These are phyloP conservation scores for Drosophila falleni DNA, from an alignment of 2,888 invertebrate species.

Conservation along the genomic window DNA sequence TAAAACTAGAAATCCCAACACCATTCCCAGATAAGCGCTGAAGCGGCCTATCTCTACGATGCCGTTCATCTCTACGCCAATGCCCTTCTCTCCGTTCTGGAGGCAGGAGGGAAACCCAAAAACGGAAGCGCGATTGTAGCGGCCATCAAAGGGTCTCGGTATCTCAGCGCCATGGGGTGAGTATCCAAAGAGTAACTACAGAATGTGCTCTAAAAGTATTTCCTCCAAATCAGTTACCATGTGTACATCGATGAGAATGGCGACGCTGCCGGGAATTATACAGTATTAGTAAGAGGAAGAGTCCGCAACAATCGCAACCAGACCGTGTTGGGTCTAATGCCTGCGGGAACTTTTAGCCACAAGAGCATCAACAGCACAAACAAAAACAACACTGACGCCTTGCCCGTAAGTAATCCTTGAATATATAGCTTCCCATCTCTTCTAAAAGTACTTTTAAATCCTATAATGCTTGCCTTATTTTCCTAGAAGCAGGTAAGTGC, in stretches of 20 bases:
- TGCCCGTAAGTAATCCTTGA: constrained; percentile 89
- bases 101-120: constrained; percentile 89
- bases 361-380: constrained; percentile 86
- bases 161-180: constrained; percentile 94
- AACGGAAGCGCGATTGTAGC: constrained; percentile 94
- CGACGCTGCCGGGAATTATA: constrained; percentile 97
- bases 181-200: constrained; percentile 44
- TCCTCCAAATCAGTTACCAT: constrained; percentile 89
- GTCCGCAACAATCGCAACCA: constrained; percentile 82
- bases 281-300: constrained; percentile 89
- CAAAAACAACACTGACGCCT: constrained; percentile 86
- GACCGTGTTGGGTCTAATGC: constrained; percentile 90
- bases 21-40: constrained; percentile 90
- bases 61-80: constrained; percentile 96
- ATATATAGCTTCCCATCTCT: neutral
- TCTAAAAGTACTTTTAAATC: constrained; percentile 32
- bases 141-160: constrained; percentile 91
- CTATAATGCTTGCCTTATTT: constrained; percentile 34
- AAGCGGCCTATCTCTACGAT: constrained; percentile 97
- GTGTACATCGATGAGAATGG: constrained; percentile 97
- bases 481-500: constrained; percentile 70
- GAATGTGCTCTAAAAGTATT: neutral
- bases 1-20: constrained; percentile 17
- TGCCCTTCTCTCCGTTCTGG: constrained; percentile 90
- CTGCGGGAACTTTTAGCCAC: constrained; percentile 90